These are phyloP conservation scores for Melinaea menophilus DNA, from an alignment of 2,888 invertebrate species.

Conservation along the genomic window DNA sequence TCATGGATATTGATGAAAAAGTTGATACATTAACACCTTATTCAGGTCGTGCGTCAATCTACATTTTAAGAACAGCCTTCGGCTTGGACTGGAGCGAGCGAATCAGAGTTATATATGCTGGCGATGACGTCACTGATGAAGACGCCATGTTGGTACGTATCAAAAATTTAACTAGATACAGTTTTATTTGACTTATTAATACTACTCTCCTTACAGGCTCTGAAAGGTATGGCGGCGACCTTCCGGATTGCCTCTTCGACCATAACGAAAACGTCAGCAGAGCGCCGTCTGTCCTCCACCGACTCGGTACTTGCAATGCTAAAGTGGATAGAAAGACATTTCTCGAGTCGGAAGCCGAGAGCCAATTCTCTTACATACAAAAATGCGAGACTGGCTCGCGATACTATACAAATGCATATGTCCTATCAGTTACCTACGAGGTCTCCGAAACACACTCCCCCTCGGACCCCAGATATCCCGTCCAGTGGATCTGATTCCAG, in stretches of 20 bases:
- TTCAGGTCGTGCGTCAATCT: constrained; percentile 88
- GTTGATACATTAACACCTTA: background rate
- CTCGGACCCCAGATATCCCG: constrained; percentile 51
- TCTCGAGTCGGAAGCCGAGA: constrained; percentile 86
- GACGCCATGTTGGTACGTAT: constrained; percentile 89
- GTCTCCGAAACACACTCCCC: constrained; percentile 59
- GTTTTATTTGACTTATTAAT: background rate
- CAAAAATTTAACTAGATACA: background rate
- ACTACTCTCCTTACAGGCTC: constrained; percentile 75
- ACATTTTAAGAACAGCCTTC: constrained; percentile 92
- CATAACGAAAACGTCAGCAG: constrained; percentile 91
- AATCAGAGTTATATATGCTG: constrained; percentile 92
- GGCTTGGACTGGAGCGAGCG: constrained; percentile 95
- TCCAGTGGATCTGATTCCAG: constrained; percentile 68
- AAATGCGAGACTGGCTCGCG: constrained; percentile 78
- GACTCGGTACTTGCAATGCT: constrained; percentile 93
- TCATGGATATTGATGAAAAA: background rate
- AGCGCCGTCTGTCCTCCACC: constrained; percentile 90
- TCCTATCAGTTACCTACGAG: constrained; percentile 75
- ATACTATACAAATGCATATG: constrained; percentile 88
- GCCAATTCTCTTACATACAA: constrained; percentile 82
- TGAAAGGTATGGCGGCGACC: constrained; percentile 95
- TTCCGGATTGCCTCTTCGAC: constrained; percentile 92
- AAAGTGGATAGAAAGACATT: constrained; percentile 92
- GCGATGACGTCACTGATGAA: constrained; percentile 93